phyloP scores from a whole-genome alignment of 1,140 invertebrate species.

The Tetramorium simillimum region DNA sequence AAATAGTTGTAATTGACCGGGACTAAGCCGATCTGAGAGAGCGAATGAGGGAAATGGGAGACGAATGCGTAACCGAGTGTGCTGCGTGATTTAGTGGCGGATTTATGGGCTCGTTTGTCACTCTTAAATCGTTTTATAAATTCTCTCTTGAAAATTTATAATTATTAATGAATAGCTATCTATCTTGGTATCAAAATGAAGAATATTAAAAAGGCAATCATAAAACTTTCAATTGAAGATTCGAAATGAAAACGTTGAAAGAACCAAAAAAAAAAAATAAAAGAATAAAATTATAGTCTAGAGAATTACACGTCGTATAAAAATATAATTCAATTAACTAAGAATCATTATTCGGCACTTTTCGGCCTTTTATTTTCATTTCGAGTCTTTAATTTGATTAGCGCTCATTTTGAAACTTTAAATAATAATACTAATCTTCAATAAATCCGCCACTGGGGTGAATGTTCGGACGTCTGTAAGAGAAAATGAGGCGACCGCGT shows the following conservation, averaged over 20 bases:
- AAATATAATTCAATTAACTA: neutral
- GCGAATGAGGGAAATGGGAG: neutral
- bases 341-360: neutral
- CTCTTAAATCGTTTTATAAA: conserved; percentile 4
- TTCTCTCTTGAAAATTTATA: conserved; percentile 16
- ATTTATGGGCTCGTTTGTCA: conserved; percentile 16
- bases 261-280: neutral
- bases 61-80: conserved; percentile 16
- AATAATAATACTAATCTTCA: too few relatives aligned
- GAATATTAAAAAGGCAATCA: neutral
- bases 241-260: conserved; percentile 20
- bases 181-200: neutral
- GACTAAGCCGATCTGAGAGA: conserved; percentile 33
- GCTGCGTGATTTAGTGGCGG: conserved; percentile 39
- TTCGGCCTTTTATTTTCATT: neutral
- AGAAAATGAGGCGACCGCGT: conserved; percentile 3
- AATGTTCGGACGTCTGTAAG: neutral
- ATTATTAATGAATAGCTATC: neutral
- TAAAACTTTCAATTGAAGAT: neutral
- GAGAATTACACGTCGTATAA: neutral
- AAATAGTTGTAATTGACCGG: conserved; percentile 51
- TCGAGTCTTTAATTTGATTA: conserved; percentile 20
- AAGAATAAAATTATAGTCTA: neutral
- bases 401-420: neutral
- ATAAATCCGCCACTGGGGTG: neutral